Evolutionary conservation across 2,797 vertebrate genomes (phyloP).

Genomic region (Rhabdomys pumilio): DNA sequence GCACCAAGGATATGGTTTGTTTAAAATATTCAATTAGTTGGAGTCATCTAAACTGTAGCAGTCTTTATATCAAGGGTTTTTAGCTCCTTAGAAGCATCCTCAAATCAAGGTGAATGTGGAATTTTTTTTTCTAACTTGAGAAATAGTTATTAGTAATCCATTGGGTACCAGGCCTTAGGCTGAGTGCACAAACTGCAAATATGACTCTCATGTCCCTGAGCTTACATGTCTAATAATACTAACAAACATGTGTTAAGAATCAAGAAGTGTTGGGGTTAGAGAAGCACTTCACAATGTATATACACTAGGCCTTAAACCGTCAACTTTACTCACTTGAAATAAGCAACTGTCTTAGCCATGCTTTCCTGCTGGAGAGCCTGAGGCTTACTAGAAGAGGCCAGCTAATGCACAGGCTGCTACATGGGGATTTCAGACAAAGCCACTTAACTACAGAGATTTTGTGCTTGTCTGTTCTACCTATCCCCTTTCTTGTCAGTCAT

Average conservation of each 20-base stretch:
- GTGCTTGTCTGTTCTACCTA: not conserved
- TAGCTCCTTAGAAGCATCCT: not conserved
- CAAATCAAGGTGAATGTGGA: not conserved
- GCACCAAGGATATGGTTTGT: not conserved
- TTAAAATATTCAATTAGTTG: not conserved
- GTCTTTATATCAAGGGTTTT: not conserved
- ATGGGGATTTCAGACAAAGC: not conserved
- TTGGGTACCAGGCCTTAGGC: not conserved
- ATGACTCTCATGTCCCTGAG: not conserved
- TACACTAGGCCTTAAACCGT: not conserved
- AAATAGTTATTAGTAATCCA: not conserved
- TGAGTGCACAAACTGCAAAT: not conserved
- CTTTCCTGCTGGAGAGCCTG: not conserved
- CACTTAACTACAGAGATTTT: not conserved
- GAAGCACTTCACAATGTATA: not conserved
- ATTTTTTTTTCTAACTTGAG: conserved; percentile 12
- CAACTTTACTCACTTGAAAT: conserved; percentile 3
- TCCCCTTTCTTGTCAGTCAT: not conserved
- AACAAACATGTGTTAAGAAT: too few species aligned
- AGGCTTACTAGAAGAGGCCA: not conserved
- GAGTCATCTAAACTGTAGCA: conserved; percentile 15
- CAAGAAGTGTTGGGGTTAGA: not conserved
- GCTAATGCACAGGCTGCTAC: not conserved
- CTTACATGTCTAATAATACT: not conserved
- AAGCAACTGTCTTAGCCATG: not conserved